Percentiles rank a stretch among this genome's conserved stretches.
These are phyloP conservation scores for Bergia puertoricense DNA, from an alignment of 92 coral and sea anemone species.

Conservation along the genomic window DNA sequence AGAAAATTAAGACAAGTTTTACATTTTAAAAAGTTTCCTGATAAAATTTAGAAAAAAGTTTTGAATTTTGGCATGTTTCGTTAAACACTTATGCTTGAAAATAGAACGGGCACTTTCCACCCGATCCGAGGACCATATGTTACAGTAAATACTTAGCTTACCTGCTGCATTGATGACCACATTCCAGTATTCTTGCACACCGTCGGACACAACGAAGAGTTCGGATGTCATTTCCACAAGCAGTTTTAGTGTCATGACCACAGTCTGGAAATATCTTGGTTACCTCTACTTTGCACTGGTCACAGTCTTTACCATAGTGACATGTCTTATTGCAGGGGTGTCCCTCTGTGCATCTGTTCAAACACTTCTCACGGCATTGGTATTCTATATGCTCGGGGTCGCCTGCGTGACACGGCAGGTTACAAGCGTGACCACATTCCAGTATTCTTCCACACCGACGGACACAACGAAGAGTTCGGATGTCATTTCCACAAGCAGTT, in stretches of 20 bases:
- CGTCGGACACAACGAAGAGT: constrained; percentile 31
- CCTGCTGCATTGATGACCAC: constrained; percentile 50
- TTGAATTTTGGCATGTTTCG: too few relatives aligned
- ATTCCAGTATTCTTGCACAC: constrained; percentile 39
- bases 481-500: constrained; percentile 38
- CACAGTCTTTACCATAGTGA: constrained; percentile 55
- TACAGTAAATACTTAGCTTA: not conserved
- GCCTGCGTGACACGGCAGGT: constrained; percentile 51
- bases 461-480: constrained; percentile 14
- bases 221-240: constrained; percentile 39
- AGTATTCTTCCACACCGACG: constrained; percentile 44
- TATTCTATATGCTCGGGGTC: constrained; percentile 47
- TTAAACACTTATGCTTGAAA: too few relatives aligned
- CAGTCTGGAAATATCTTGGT: constrained; percentile 50
- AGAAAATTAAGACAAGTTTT: too few relatives aligned
- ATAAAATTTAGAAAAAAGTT: too few relatives aligned
- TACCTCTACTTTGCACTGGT: constrained; percentile 44
- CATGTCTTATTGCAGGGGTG: constrained; percentile 67
- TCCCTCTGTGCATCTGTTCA: constrained; percentile 26
- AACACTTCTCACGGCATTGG: constrained; percentile 43
- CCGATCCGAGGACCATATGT: too few relatives aligned
- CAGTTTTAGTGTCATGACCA: constrained; percentile 47
- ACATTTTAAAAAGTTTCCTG: too few relatives aligned
- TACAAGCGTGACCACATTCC: constrained; percentile 60
- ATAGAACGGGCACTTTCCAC: too few relatives aligned